A percentile compares a stretch with the other conserved stretches of the same genome.
These are phyloP conservation scores for Thamnophis elegans DNA, from an alignment of 2,797 vertebrate genomes.

Conservation along the genomic window DNA sequence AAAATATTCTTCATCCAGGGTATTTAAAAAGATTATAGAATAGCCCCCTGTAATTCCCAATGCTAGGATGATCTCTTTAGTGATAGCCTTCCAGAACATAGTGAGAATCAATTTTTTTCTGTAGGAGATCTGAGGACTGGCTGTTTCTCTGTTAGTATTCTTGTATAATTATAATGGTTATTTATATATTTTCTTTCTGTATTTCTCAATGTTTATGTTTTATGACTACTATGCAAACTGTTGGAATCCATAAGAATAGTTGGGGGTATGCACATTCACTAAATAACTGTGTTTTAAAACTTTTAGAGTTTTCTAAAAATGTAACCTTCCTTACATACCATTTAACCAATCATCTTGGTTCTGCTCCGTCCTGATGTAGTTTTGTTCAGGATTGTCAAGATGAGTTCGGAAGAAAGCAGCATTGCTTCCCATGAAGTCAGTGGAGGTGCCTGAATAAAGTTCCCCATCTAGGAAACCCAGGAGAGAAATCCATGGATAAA, in stretches of 20 bases:
- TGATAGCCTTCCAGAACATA: background rate
- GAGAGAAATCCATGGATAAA: background rate
- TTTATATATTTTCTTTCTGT: background rate
- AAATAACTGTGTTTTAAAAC: background rate
- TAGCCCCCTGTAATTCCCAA: background rate
- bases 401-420: conserved; percentile 80
- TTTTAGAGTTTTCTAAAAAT: background rate
- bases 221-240: background rate
- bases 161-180: background rate
- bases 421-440: conserved; percentile 86
- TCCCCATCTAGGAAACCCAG: conserved; percentile 71
- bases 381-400: conserved; percentile 63
- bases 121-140: background rate
- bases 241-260: background rate
- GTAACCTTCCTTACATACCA: conserved; percentile 58
- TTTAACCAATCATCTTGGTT: conserved; percentile 86
- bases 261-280: background rate
- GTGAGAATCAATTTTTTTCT: background rate
- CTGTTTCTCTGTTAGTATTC: background rate
- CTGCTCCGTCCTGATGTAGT: conserved; percentile 83
- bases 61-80: background rate
- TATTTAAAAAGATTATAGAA: background rate
- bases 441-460: conserved; percentile 82
- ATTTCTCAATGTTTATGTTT: background rate
- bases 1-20: background rate